Evolutionary conservation across 2,888 invertebrate genomes (phyloP).

Genomic region (Chrysodeixis includens): DNA sequence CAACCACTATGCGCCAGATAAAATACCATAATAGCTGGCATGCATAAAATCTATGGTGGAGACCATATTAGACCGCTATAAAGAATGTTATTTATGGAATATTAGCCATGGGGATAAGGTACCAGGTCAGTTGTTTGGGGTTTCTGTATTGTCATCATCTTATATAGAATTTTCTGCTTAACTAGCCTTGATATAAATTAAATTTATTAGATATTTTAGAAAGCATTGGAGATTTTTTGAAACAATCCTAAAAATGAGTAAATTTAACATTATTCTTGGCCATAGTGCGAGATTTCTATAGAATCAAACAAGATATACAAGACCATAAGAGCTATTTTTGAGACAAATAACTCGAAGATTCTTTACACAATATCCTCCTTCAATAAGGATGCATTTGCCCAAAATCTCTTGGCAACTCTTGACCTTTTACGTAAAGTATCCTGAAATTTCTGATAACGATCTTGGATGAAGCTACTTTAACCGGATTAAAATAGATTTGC

Average conservation of each 20-base stretch:
- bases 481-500: background rate
- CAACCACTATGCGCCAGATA: background rate
- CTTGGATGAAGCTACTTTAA: background rate
- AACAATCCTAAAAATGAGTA: too few relatives aligned
- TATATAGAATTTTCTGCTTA: background rate
- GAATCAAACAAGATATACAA: too few relatives aligned
- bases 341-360: too few relatives aligned
- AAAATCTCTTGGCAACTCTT: background rate
- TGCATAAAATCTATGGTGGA: background rate
- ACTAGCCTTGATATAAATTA: too few relatives aligned
- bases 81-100: conserved; percentile 1
- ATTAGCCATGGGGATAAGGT: background rate
- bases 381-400: background rate
- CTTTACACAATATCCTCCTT: too few relatives aligned
- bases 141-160: background rate
- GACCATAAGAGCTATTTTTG: too few relatives aligned
- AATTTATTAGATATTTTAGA: too few relatives aligned
- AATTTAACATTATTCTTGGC: too few relatives aligned
- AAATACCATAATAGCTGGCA: background rate
- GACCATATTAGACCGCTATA: conserved; percentile 5
- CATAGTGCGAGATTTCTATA: too few relatives aligned
- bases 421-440: background rate
- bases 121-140: background rate
- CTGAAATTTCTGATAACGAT: background rate
- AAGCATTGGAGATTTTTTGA: too few relatives aligned